A percentile compares a stretch with the other conserved stretches of the same genome.
Evolutionary conservation across 2,113 vertebrate species (phyloP).

Genomic region (Phyllostomus discolor): DNA sequence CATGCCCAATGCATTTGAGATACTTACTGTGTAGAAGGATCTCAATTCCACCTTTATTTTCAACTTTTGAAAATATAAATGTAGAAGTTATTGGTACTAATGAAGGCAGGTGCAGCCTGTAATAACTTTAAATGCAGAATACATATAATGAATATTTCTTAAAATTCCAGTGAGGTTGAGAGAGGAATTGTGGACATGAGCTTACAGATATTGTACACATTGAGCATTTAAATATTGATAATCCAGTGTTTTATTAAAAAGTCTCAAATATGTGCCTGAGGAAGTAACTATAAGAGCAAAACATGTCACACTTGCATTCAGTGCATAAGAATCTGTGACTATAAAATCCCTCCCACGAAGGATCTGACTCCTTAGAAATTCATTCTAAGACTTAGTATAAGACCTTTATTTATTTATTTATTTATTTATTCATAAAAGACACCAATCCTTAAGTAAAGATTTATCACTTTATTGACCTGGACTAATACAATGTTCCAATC

Average conservation of each 20-base stretch:
- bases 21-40: neutral
- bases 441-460: neutral
- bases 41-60: neutral
- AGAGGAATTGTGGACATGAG: neutral
- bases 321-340: neutral
- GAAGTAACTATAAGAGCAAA: slow-evolving; percentile 21
- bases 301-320: neutral
- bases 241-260: neutral
- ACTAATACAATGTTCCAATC: neutral
- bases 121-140: neutral
- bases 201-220: neutral
- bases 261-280: neutral
- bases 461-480: slow-evolving; percentile 3
- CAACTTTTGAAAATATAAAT: neutral
- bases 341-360: neutral
- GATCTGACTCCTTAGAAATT: neutral
- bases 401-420: neutral
- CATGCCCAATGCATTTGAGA: neutral
- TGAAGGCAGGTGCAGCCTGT: neutral
- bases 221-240: neutral
- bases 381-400: slow-evolving; percentile 22
- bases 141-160: neutral
- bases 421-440: neutral
- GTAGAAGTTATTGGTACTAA: neutral
- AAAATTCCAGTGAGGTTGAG: neutral